Conservation (phyloP, 2,888 invertebrate species). For the Leucophora obtusa region DNA sequence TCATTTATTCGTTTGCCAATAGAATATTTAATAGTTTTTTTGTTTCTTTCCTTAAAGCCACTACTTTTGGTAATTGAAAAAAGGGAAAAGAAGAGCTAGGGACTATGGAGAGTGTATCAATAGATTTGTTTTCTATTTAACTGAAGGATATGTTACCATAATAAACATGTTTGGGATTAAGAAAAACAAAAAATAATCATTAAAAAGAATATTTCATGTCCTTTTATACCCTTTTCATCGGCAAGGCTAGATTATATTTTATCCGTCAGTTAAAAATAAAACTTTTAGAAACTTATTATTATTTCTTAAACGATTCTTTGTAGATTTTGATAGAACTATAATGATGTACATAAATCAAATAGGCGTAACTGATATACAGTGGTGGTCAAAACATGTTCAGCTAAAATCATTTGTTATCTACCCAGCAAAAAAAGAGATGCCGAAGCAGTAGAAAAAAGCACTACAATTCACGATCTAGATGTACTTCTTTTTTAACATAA, state of each 20-base stretch:
- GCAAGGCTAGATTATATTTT: neutral
- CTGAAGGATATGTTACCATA: constrained; percentile 17
- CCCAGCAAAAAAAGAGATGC: no score
- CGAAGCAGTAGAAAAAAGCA: no score
- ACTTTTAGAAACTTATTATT: no score
- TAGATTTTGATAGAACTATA: no score
- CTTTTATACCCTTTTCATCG: neutral
- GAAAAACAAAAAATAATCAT: neutral
- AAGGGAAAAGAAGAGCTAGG: neutral
- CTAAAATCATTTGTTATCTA: no score
- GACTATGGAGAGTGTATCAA: constrained; percentile 26
- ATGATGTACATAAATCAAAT: no score
- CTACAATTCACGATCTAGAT: no score
- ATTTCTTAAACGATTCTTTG: no score
- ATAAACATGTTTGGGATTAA: constrained; percentile 9
- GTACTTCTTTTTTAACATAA: no score
- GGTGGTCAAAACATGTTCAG: no score
- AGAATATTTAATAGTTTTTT: constrained; percentile 57
- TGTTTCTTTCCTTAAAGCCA: constrained; percentile 46
- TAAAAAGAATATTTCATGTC: neutral
- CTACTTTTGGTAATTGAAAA: constrained; percentile 61
- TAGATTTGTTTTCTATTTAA: constrained; percentile 25
- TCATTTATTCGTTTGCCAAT: constrained; percentile 63
- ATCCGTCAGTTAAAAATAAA: no score
- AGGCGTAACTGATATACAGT: no score